Evolutionary conservation across 2,113 vertebrate species (phyloP), one percentile per base, ranked within the genome.

Genomic region (Hiodon tergisus): DNA sequence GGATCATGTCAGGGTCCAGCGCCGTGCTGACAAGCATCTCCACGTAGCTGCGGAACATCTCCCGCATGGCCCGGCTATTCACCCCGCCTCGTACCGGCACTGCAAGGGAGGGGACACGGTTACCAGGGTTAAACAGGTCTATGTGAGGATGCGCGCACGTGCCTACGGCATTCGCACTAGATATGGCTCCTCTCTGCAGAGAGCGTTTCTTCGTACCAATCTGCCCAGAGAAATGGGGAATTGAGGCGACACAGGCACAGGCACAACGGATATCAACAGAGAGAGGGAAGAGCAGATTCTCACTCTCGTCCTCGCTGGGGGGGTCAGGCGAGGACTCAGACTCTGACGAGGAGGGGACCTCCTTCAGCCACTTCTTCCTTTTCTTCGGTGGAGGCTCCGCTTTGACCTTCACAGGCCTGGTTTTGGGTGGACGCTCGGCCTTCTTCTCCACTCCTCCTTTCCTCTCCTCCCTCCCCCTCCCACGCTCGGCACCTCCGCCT

Each of bases 21-120:
- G 95, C 95, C 0, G 95, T 95, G 88, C 95, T 97, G 83, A 97
- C 94, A 79, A 97, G 78, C 94, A 97, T 95, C 88, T 97, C 95
- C 81, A 97, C 94, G 0, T 97, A 97, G 86, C 95, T 97, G 74
- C 94, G 92, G 88, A 95, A 97, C 95, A 96, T 97, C 80, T 97
- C 95, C 79, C 93, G 92, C 95, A 96, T 95, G 0, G 92, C 94
- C 70, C 95, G 89, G 1, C 94, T 95, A 85, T 96, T 95, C 72
- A 95, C 85, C 10, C 94, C 89, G 0, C 94, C 90, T 72, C 94
- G 93, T 58, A 91, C 83, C 0, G 88, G 88, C 76, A 87, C 90
- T 91, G 76, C 47, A 5, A 3, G 54, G 17, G 0, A 7, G 7
- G 13, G 70, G 17, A 50, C 70, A 59, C 14, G 6, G 14, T 13